Evolutionary conservation across 2,113 vertebrate genomes (phyloP), one percentile per base, ranked within the genome.

Genomic region (Lophotis ruficrista): DNA sequence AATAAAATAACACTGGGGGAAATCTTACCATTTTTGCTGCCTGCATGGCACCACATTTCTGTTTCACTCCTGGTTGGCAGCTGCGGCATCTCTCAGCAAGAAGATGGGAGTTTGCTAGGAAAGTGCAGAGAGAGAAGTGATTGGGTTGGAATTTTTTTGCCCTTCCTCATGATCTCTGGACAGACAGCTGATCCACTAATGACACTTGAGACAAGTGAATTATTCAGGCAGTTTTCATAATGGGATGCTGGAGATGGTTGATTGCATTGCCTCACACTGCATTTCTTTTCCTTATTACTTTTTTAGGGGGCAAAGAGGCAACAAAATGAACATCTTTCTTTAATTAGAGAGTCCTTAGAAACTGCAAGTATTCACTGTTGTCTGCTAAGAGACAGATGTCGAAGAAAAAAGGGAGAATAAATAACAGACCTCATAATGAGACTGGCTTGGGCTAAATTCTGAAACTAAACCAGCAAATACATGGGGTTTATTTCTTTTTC

Each of bases 171-270:
- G 33, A 87, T 92, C 43, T 20, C 60, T 78, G 80, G 50, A 50
- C 61, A 96, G 93, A 81, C 37, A 92, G 92, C 81, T 73, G 41
- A 80, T 95, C 81, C 35, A 50, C 89, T 86, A 95, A 70, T 2
- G 20, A 45, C 78, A 83, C 33, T 86, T 16, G 19, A 93, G 89
- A 91, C 72, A 96, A 68, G 72, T 95, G 81, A 97, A 98, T 97
- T 97, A 97, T 97, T 97, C 91, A 96, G 87, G 25, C 27, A 48
- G 37, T 89, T 96, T 97, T 96, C 76, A 48, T 89, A 73, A 91
- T 61, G n/a, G 64, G 33, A 18, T 89, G 62, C 76, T 87, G 83
- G 58, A 91, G 22, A 60, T 89, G 79, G 86, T 93, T 96, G 90
- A 61, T 87, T 93, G 21, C 24, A 19, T 65, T 95, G 66, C 53